A percentile compares a stretch with the other conserved stretches of the same genome.
These are phyloP conservation scores for Sebastes taczanowskii DNA, from an alignment of 2,797 vertebrate species.

Conservation along the genomic window DNA sequence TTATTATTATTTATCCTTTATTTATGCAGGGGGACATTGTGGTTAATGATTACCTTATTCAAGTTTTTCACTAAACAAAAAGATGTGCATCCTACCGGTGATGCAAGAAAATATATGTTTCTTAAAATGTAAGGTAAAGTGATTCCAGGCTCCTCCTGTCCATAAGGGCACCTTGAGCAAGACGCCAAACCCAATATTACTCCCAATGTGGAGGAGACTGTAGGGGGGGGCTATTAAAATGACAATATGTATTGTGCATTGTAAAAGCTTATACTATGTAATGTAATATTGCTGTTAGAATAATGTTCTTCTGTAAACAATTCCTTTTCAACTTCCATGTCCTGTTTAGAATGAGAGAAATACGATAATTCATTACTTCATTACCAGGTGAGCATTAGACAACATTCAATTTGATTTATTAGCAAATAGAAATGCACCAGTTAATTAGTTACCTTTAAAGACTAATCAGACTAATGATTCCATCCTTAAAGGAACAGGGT, in stretches of 20 bases:
- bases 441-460: neutral
- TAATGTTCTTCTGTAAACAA: neutral
- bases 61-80: too few species aligned
- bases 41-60: too few species aligned
- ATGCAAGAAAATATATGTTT: accelerated
- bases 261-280: neutral
- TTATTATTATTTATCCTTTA: too few species aligned
- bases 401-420: neutral
- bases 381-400: neutral
- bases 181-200: neutral
- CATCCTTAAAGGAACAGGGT: too few species aligned
- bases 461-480: too few species aligned
- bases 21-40: too few species aligned
- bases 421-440: neutral
- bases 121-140: too few species aligned
- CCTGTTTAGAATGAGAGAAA: neutral
- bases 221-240: too few species aligned
- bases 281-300: neutral
- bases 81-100: too few species aligned
- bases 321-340: neutral
- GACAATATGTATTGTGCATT: neutral
- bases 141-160: neutral
- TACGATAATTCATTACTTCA: neutral
- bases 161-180: accelerated
- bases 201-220: neutral